These are phyloP conservation scores for Agrilus planipennis DNA, from an alignment of 1,140 invertebrate species.

Conservation along the genomic window DNA sequence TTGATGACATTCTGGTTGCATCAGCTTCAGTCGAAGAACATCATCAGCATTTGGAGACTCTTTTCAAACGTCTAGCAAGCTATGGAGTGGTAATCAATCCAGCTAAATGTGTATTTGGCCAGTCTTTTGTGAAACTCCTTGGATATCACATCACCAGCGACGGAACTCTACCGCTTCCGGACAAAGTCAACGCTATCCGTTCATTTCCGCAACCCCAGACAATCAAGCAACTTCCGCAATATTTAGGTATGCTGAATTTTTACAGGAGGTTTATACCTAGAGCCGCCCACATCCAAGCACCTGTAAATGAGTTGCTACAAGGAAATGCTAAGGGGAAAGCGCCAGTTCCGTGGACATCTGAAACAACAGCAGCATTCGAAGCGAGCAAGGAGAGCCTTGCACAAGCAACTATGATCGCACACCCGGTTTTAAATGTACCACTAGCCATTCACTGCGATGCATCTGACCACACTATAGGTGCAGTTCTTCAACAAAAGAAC, in stretches of 20 bases:
- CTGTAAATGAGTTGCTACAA: slow-evolving; percentile 13
- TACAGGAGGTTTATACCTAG: slow-evolving; percentile 23
- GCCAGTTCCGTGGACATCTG: slow-evolving; percentile 15
- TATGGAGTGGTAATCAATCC: slow-evolving; percentile 26
- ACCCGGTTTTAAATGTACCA: slow-evolving; percentile 13
- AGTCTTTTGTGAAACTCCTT: slow-evolving; percentile 18
- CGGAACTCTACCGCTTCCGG: slow-evolving; percentile 18
- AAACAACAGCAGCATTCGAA: slow-evolving; percentile 15
- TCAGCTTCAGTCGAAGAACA: slow-evolving; percentile 22
- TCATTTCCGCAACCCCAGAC: slow-evolving; percentile 12
- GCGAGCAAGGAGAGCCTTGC: slow-evolving; percentile 17
- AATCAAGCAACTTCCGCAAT: slow-evolving; percentile 19
- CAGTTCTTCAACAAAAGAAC: slow-evolving; percentile 19
- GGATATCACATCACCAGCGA: slow-evolving; percentile 20
- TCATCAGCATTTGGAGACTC: slow-evolving; percentile 16
- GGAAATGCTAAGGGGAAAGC: slow-evolving; percentile 16
- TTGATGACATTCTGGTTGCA: slow-evolving; percentile 27
- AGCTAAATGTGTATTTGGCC: slow-evolving; percentile 23
- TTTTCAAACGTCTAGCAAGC: slow-evolving; percentile 12
- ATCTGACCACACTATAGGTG: slow-evolving; percentile 21
- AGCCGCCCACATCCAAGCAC: slow-evolving; percentile 19
- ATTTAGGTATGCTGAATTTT: slow-evolving; percentile 29
- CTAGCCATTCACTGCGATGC: slow-evolving; percentile 18
- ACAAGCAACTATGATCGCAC: slow-evolving; percentile 16
- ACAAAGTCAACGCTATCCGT: slow-evolving; percentile 15